These are phyloP conservation scores for Chironomus tepperi DNA, from an alignment of 1,140 invertebrate species.

Conservation along the genomic window DNA sequence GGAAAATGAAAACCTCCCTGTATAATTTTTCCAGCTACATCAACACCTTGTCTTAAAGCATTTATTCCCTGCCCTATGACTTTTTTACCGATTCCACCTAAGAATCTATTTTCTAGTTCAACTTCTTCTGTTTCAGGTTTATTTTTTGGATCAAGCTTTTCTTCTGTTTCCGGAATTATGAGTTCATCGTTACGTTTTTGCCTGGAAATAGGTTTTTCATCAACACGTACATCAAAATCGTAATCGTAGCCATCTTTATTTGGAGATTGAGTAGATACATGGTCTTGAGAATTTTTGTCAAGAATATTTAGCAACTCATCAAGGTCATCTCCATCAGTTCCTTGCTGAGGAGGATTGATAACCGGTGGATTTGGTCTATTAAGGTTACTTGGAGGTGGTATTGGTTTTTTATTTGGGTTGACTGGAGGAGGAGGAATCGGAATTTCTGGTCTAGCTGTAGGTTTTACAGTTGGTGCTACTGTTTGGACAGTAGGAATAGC, in stretches of 20 bases:
- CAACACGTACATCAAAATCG: conserved; percentile 6
- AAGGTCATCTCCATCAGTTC: background rate
- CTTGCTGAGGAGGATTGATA: background rate
- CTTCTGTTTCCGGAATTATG: background rate
- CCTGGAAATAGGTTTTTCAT: background rate
- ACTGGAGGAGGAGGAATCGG: background rate
- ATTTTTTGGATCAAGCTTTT: no score
- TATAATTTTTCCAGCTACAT: background rate
- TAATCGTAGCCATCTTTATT: background rate
- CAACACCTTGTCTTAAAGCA: background rate
- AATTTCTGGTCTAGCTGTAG: background rate
- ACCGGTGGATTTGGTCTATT: background rate
- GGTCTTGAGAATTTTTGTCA: background rate
- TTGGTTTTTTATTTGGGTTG: background rate
- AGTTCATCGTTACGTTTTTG: background rate
- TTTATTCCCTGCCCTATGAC: background rate
- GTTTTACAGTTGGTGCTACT: background rate
- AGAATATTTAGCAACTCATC: background rate
- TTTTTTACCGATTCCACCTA: conserved; percentile 2
- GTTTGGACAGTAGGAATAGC: background rate
- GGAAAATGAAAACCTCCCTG: background rate
- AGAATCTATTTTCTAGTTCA: conserved; percentile 17
- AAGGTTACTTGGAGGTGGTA: background rate
- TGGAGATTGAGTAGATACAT: background rate
- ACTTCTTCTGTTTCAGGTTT: conserved; percentile 1